A percentile compares a stretch with the other conserved stretches of the same genome.
phyloP scores from a whole-genome alignment of 2,113 vertebrate genomes.

The Urocynchramus pylzowi region DNA sequence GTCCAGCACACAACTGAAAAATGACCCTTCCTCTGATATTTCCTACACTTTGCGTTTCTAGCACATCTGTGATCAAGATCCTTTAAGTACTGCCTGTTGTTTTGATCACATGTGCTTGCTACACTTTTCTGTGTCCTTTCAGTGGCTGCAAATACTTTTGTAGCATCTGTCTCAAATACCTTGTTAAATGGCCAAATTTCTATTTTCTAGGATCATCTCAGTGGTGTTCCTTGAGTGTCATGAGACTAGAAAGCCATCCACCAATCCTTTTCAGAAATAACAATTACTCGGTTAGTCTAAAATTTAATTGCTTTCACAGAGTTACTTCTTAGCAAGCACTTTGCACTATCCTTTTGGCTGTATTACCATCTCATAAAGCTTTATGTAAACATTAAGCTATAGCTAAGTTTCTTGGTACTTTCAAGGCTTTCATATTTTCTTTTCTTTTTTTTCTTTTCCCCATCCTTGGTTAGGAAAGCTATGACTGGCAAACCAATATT shows the following conservation, averaged over 20 bases:
- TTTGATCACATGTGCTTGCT: background rate
- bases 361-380: background rate
- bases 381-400: background rate
- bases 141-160: background rate
- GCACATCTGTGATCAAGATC: background rate
- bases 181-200: background rate
- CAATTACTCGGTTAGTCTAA: background rate
- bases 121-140: background rate
- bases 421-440: background rate
- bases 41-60: background rate
- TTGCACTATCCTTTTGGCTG: background rate
- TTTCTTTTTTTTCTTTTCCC: background rate
- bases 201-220: background rate
- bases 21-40: background rate
- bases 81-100: background rate
- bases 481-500: background rate
- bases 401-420: background rate
- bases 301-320: background rate
- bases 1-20: background rate
- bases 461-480: background rate
- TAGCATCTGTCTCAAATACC: background rate
- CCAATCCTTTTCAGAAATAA: background rate
- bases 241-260: background rate
- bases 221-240: background rate
- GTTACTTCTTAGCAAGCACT: background rate